These are phyloP conservation scores for Sinopyrophorus schimmeli DNA, from an alignment of 2,888 invertebrate genomes.

Conservation along the genomic window DNA sequence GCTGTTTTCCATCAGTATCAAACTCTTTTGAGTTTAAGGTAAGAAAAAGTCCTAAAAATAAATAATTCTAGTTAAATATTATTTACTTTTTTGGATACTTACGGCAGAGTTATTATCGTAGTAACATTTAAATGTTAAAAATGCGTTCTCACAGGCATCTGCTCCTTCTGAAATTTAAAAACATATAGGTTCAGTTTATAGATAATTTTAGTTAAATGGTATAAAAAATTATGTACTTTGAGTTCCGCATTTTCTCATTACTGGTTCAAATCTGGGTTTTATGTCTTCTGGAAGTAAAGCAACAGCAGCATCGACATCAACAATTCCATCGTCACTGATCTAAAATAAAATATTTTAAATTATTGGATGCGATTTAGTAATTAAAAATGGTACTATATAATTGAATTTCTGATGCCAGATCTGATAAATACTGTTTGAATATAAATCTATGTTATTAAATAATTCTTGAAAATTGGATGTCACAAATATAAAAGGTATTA, in stretches of 20 bases:
- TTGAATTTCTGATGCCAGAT: background rate
- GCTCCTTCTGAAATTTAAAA: slow-evolving; percentile 34
- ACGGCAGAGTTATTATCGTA: slow-evolving; percentile 33
- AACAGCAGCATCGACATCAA: slow-evolving; percentile 52
- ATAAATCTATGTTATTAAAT: too few relatives aligned
- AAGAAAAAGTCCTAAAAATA: too few relatives aligned
- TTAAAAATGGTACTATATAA: background rate
- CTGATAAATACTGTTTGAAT: too few relatives aligned
- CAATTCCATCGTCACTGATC: slow-evolving; percentile 52
- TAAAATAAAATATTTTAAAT: slow-evolving; percentile 33
- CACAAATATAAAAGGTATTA: too few relatives aligned
- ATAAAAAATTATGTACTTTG: too few relatives aligned
- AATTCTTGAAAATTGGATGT: too few relatives aligned
- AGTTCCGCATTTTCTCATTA: slow-evolving; percentile 48
- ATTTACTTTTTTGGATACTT: too few relatives aligned
- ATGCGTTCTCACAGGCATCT: slow-evolving; percentile 43
- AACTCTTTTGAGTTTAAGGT: too few relatives aligned
- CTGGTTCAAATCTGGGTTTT: slow-evolving; percentile 40
- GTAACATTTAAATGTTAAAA: slow-evolving; percentile 43
- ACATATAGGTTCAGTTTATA: background rate
- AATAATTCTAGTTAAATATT: too few relatives aligned
- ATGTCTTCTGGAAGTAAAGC: slow-evolving; percentile 51
- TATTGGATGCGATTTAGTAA: too few relatives aligned
- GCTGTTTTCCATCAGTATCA: too few relatives aligned
- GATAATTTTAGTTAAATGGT: too few relatives aligned